Conservation (phyloP, 2,888 invertebrate species). For the Plutella xylostella region DNA sequence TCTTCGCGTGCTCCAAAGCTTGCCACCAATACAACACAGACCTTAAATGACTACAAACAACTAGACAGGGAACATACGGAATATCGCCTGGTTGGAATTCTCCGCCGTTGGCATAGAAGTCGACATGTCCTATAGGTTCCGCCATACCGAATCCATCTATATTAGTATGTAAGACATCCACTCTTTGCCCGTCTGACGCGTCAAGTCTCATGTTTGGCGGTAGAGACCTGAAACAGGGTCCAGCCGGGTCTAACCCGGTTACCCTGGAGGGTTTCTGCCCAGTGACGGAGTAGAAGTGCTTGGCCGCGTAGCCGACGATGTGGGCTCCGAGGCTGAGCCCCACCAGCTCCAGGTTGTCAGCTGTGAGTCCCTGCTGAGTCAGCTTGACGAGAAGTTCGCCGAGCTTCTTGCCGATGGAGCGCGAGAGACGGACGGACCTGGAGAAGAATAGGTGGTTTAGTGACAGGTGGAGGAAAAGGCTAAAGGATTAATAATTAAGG, state of each 20-base stretch:
- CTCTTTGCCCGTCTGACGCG: constrained; percentile 34
- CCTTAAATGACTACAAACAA: constrained; percentile 46
- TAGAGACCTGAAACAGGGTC: constrained; percentile 47
- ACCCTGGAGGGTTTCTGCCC: constrained; percentile 43
- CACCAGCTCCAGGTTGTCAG: constrained; percentile 43
- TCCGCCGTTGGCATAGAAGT: constrained; percentile 54
- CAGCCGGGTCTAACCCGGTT: constrained; percentile 54
- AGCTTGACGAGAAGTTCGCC: constrained; percentile 47
- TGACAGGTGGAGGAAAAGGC: too few relatives aligned
- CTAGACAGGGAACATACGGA: constrained; percentile 43
- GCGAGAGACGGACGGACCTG: constrained; percentile 48
- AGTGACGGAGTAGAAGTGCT: constrained; percentile 39
- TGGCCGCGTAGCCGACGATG: constrained; percentile 38
- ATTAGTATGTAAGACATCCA: constrained; percentile 52
- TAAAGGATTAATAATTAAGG: too few relatives aligned
- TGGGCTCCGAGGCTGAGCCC: constrained; percentile 54
- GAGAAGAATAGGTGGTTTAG: too few relatives aligned
- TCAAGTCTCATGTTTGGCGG: constrained; percentile 31
- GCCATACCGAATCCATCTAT: constrained; percentile 61
- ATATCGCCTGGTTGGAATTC: constrained; percentile 54
- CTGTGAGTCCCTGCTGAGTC: constrained; percentile 32
- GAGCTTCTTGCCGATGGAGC: constrained; percentile 39
- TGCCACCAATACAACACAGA: constrained; percentile 53
- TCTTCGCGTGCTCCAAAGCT: constrained; percentile 49
- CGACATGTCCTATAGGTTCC: constrained; percentile 46